phyloP scores from a whole-genome alignment of 2,888 invertebrate species.

The Eilema sororculum region DNA sequence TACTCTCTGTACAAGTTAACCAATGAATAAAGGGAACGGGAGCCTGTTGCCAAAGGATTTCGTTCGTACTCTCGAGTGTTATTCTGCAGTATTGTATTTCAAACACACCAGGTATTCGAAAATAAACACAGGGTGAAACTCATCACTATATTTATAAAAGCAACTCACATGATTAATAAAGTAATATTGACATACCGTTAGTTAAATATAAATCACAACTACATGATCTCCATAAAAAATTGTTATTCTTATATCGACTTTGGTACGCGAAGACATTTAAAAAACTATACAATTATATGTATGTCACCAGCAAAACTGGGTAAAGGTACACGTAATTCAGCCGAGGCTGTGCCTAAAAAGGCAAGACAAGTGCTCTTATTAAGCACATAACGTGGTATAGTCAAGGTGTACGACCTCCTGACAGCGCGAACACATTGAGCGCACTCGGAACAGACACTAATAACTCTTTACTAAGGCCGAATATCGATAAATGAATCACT shows the following conservation, averaged over 20 bases:
- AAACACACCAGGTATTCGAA: slow-evolving; percentile 43
- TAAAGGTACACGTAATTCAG: slow-evolving; percentile 76
- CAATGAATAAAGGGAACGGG: slow-evolving; percentile 31
- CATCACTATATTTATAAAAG: slow-evolving; percentile 47
- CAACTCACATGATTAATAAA: slow-evolving; percentile 37
- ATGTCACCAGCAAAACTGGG: slow-evolving; percentile 78
- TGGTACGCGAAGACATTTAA: slow-evolving; percentile 89
- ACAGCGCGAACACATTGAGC: slow-evolving; percentile 64
- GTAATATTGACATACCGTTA: slow-evolving; percentile 49
- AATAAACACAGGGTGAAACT: slow-evolving; percentile 52
- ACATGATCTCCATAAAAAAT: slow-evolving; percentile 89
- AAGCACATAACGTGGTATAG: slow-evolving; percentile 74
- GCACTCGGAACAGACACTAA: slow-evolving; percentile 79
- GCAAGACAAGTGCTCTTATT: slow-evolving; percentile 78
- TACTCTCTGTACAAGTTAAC: slow-evolving; percentile 21
- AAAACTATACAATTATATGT: slow-evolving; percentile 59
- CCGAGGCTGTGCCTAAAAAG: slow-evolving; percentile 80
- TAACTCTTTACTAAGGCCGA: slow-evolving; percentile 67
- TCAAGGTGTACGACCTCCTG: slow-evolving; percentile 80
- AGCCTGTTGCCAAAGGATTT: slow-evolving; percentile 35
- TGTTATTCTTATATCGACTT: slow-evolving; percentile 89
- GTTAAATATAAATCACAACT: slow-evolving; percentile 88
- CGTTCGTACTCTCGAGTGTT: slow-evolving; percentile 29
- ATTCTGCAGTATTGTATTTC: slow-evolving; percentile 41
- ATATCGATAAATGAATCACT: slow-evolving; percentile 80